Conservation (phyloP, 2,113 vertebrate genomes). For the Peromyscus maniculatus region DNA sequence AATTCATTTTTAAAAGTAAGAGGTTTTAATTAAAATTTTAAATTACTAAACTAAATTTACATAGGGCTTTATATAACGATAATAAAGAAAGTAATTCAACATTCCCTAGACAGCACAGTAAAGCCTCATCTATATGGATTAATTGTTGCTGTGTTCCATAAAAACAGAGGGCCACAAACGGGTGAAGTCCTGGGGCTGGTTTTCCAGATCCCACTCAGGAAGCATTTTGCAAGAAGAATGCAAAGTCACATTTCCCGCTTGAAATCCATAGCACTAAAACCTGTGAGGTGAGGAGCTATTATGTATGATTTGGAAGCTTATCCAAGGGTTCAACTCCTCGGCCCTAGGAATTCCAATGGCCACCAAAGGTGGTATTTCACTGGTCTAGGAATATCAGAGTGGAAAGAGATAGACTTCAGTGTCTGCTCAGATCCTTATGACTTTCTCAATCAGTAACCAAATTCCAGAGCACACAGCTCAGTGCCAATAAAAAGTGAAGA, state of each 20-base stretch:
- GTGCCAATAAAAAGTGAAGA: neutral
- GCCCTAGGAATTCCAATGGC: neutral
- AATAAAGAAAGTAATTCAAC: neutral
- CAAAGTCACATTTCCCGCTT: neutral
- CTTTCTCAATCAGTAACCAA: neutral
- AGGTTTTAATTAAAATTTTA: neutral
- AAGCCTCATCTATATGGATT: neutral
- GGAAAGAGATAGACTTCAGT: neutral
- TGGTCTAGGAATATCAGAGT: neutral
- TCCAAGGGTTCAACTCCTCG: rapidly evolving
- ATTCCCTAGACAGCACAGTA: neutral
- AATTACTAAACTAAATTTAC: neutral
- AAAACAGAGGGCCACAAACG: neutral
- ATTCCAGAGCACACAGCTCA: neutral
- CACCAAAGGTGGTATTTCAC: neutral
- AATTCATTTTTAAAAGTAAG: neutral
- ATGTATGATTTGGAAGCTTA: neutral
- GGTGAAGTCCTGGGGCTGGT: neutral
- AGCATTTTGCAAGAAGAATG: neutral
- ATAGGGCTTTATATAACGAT: neutral
- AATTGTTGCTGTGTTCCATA: neutral
- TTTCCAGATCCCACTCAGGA: neutral
- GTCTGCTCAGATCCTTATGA: neutral
- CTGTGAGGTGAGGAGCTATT: neutral
- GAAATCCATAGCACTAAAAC: neutral